These are phyloP conservation scores for Heliconius ismenius DNA, from an alignment of 2,888 invertebrate genomes.

Conservation along the genomic window DNA sequence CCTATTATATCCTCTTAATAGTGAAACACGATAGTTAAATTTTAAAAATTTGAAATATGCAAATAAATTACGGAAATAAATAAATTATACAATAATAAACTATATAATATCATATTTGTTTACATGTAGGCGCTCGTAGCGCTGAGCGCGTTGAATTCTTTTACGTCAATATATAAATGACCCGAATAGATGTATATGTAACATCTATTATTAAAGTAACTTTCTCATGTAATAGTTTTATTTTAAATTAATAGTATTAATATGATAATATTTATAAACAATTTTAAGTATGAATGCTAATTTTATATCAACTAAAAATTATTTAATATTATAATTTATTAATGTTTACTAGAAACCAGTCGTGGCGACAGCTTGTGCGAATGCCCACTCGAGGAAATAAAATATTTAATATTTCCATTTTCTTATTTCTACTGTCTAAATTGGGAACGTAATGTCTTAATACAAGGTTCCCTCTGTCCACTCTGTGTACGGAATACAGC, in stretches of 20 bases:
- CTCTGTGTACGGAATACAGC: not conserved
- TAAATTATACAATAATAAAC: too few relatives aligned
- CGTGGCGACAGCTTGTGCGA: too few relatives aligned
- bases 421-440: not conserved
- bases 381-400: too few relatives aligned
- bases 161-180: slow-evolving; percentile 45
- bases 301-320: too few relatives aligned
- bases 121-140: slow-evolving; percentile 17
- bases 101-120: not conserved
- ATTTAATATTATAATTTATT: too few relatives aligned
- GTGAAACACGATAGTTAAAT: not conserved
- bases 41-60: too few relatives aligned
- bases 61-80: too few relatives aligned
- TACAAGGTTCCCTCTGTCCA: not conserved
- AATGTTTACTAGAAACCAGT: too few relatives aligned
- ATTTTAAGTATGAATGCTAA: not conserved
- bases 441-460: not conserved
- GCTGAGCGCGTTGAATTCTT: slow-evolving; percentile 68
- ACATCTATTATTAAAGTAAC: not conserved
- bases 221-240: not conserved
- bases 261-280: not conserved
- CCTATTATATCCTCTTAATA: not conserved
- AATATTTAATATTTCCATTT: too few relatives aligned
- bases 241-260: not conserved
- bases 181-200: not conserved